These are phyloP conservation scores for Nilaparvata lugens DNA, from an alignment of 1,140 invertebrate genomes.

Conservation along the genomic window DNA sequence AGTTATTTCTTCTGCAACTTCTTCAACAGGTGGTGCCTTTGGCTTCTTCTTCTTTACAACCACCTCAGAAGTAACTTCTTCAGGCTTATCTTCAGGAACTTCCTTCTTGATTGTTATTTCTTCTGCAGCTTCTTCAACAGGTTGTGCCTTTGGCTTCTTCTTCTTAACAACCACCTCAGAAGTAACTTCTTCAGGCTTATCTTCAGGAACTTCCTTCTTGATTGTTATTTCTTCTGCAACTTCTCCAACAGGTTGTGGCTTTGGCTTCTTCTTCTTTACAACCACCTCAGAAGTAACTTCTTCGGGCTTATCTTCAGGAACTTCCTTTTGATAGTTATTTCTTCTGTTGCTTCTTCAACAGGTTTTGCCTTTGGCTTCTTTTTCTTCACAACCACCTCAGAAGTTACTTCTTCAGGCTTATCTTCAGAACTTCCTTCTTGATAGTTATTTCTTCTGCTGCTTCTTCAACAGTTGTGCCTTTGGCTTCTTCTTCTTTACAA, in stretches of 20 bases:
- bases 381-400: constrained; percentile 30
- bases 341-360: constrained; percentile 33
- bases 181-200: constrained; percentile 28
- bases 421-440: constrained; percentile 21
- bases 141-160: constrained; percentile 28
- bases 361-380: constrained; percentile 27
- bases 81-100: constrained; percentile 27
- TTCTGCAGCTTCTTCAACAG: constrained; percentile 36
- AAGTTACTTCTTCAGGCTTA: constrained; percentile 27
- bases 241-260: constrained; percentile 31
- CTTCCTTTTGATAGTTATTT: constrained; percentile 37
- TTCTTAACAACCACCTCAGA: constrained; percentile 8
- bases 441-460: constrained; percentile 21
- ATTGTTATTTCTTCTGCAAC: constrained; percentile 39
- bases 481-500: constrained; percentile 26
- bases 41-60: constrained; percentile 24
- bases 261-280: constrained; percentile 25
- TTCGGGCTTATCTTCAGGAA: constrained; percentile 26
- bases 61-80: constrained; percentile 15
- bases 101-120: constrained; percentile 37
- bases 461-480: constrained; percentile 21
- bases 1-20: constrained; percentile 38
- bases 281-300: constrained; percentile 27
- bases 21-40: constrained; percentile 29
- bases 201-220: constrained; percentile 32